Conservation (phyloP, 2,797 vertebrate species). For the Anisognathus igniventris region DNA sequence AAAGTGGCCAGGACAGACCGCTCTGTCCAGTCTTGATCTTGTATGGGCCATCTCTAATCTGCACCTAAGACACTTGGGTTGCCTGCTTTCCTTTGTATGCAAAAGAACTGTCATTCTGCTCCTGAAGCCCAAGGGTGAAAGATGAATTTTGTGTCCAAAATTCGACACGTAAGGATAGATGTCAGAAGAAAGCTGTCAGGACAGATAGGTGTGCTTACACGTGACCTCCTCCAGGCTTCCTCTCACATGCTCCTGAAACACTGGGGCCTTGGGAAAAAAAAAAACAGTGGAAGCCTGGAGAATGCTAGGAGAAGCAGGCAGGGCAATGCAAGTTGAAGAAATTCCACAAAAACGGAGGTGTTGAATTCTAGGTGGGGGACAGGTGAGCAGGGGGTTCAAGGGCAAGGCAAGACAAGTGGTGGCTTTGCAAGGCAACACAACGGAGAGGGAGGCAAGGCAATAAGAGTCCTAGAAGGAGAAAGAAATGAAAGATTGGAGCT, state of each 20-base stretch:
- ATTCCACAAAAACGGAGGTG: not conserved
- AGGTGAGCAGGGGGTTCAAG: not conserved
- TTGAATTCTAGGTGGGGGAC: not conserved
- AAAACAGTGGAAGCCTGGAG: not conserved
- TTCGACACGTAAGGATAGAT: not conserved
- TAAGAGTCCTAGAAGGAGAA: no score
- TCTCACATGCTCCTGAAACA: not conserved
- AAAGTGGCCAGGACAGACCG: accelerated
- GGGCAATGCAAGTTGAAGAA: not conserved
- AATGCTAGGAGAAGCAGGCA: not conserved
- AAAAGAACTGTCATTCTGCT: not conserved
- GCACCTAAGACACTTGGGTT: not conserved
- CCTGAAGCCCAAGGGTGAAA: not conserved
- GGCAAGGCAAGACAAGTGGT: no score
- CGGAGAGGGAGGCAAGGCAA: no score
- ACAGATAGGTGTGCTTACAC: not conserved
- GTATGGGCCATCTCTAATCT: not conserved
- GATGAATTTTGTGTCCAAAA: not conserved
- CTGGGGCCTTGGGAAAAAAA: not conserved
- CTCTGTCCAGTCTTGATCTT: not conserved
- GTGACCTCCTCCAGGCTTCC: not conserved
- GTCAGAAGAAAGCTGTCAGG: not conserved
- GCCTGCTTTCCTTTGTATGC: not conserved
- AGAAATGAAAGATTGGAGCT: no score
- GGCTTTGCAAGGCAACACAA: no score